Evolutionary conservation across 2,113 vertebrate species (phyloP).

Genomic region (Bubalus kerabau): DNA sequence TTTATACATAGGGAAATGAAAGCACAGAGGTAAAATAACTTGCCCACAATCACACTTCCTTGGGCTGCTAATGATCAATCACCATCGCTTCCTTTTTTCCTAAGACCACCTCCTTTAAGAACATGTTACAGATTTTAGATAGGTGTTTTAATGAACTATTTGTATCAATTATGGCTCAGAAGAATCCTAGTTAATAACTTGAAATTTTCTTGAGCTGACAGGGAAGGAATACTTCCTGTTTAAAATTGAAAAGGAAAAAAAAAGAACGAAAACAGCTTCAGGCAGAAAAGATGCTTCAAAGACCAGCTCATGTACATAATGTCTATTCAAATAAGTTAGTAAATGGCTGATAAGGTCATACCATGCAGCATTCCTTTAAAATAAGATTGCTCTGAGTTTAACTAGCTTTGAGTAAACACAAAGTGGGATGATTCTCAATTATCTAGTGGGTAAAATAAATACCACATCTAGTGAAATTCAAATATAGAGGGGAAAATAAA

Average conservation of each 20-base stretch:
- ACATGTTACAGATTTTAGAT: background rate
- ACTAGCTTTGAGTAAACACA: background rate
- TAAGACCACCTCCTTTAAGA: background rate
- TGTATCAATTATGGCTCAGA: background rate
- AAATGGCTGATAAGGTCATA: background rate
- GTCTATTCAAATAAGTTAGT: background rate
- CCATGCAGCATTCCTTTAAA: background rate
- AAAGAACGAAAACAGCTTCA: background rate
- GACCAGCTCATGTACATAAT: background rate
- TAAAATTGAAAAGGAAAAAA: background rate
- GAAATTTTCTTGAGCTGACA: background rate
- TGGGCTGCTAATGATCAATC: background rate
- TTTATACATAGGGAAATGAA: background rate
- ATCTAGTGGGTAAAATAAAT: constrained; percentile 20
- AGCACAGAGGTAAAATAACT: background rate
- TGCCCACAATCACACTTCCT: background rate
- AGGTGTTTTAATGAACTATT: background rate
- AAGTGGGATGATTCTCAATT: background rate
- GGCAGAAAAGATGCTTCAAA: constrained; percentile 18
- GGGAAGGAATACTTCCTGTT: background rate
- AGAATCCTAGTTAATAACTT: background rate
- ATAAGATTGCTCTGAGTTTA: background rate
- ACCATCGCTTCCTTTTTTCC: background rate
- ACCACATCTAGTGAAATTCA: background rate
- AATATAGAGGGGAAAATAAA: background rate